Evolutionary conservation across 1,140 invertebrate species (phyloP).

Genomic region (Subanguina moxae): DNA sequence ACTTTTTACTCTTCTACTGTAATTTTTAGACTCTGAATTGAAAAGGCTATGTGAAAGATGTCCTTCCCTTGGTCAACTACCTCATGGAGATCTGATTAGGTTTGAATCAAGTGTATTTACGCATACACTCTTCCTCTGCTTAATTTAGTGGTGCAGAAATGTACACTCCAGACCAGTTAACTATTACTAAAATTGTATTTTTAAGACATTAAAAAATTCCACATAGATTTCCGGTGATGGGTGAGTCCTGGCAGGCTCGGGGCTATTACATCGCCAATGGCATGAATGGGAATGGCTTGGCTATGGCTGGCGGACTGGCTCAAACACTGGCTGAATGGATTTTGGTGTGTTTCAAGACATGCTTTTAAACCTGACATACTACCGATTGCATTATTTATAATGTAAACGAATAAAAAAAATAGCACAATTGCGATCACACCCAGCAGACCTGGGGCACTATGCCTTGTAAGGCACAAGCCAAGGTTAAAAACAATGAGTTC

Average conservation of each 20-base stretch:
- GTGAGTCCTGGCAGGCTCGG: constrained; percentile 66
- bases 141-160: constrained; percentile 76
- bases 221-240: too few species aligned
- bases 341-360: constrained; percentile 57
- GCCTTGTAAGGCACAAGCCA: too few species aligned
- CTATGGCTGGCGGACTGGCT: constrained; percentile 87
- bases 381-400: too few species aligned
- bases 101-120: too few species aligned
- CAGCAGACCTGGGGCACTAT: too few species aligned
- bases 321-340: constrained; percentile 83
- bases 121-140: too few species aligned
- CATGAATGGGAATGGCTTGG: constrained; percentile 87
- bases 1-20: too few species aligned
- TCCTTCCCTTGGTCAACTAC: constrained; percentile 70
- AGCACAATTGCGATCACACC: too few species aligned
- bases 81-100: constrained; percentile 70
- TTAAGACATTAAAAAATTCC: constrained; percentile 13
- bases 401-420: too few species aligned
- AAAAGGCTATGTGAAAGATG: constrained; percentile 78
- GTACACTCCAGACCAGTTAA: constrained; percentile 75
- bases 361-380: too few species aligned
- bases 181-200: constrained; percentile 71
- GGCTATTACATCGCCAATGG: constrained; percentile 94
- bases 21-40: constrained; percentile 68
- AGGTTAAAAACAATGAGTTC: too few species aligned